Base-by-base conservation (phyloP, 2,888 invertebrate species). In the Yponomeuta malinellus region DNA sequence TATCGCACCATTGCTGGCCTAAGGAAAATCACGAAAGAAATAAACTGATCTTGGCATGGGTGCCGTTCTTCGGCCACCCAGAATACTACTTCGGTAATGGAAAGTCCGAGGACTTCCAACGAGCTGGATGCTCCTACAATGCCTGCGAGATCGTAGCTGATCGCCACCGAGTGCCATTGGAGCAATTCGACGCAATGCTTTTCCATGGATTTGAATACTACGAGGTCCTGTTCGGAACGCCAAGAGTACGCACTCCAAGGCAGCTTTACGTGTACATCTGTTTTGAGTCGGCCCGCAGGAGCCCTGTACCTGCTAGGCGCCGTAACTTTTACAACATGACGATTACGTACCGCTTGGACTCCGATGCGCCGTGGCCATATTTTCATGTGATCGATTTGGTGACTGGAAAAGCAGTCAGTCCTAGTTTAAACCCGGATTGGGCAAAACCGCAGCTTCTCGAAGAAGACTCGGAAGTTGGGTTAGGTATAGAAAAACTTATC, bases 291-390 rank as follows among this genome's bases (percentile, higher is more conserved):
- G 87, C 90, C 15, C 73, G 72, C 1, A 79, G 84, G 72, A 72
- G 81, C 1, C 52, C 71, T 5, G 68, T 75, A 43, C n/a, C 71
- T 1, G 73, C 73, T 10, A 73, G 75, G 68, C 84, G 86, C 66
- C 76, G 80, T 9, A 75, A 83, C 52, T 93, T 94, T 72, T 95
- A 92, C 75, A 94, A 94, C 76, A 79, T 90, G 73, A 94, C 94
- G 1, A 93, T 94, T 93, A 93, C 91, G 0, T 93, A 94, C 77
- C 85, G 93, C 72, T 74, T 90, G 72, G 92, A 90, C 74, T 93
- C 93, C 71, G 93, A 93, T 74, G 78, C 93, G 23, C 64, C 81
- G 0, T 89, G 89, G 89, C 76, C 89, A 1, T 93, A 93, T 73
- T 82, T 78, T 4, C 73, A 75, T 10, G 72, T 93, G 10, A 63